Percentiles rank a stretch among this genome's conserved stretches.
phyloP scores from a whole-genome alignment of 1,140 invertebrate species.

The Anastatus disparis region DNA sequence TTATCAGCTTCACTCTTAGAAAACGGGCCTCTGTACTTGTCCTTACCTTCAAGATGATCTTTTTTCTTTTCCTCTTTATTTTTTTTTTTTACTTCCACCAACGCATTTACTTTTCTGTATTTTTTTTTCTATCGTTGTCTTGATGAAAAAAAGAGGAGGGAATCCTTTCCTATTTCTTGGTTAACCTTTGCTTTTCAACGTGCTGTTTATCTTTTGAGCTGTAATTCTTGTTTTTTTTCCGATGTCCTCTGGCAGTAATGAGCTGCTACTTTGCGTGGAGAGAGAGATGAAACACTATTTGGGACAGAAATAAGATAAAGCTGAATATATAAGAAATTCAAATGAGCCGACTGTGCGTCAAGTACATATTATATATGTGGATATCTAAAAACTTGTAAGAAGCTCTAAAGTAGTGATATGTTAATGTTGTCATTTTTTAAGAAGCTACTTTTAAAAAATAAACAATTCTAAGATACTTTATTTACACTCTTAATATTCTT shows the following conservation, averaged over 20 bases:
- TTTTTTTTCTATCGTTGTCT: too few relatives aligned
- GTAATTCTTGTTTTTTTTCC: neutral
- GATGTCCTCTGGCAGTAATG: slow-evolving; percentile 44
- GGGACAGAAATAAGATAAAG: slow-evolving; percentile 25
- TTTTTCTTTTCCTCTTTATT: neutral
- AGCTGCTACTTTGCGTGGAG: slow-evolving; percentile 44
- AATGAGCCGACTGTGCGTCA: slow-evolving; percentile 26
- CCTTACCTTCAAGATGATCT: neutral
- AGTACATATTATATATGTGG: too few relatives aligned
- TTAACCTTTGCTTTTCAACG: slow-evolving; percentile 9
- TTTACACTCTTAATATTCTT: too few relatives aligned
- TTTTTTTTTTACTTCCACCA: neutral
- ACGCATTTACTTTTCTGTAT: too few relatives aligned
- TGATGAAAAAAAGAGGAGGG: too few relatives aligned
- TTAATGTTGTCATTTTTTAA: too few relatives aligned
- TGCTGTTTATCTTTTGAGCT: neutral
- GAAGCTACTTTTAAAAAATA: too few relatives aligned
- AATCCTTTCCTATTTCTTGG: neutral
- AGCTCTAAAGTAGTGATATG: neutral
- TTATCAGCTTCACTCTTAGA: too few relatives aligned
- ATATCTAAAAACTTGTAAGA: neutral
- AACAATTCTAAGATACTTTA: too few relatives aligned
- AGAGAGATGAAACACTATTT: slow-evolving; percentile 22
- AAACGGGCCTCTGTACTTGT: slow-evolving; percentile 8
- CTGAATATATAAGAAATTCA: slow-evolving; percentile 27